phyloP scores from a whole-genome alignment of 1,140 invertebrate species.

The Pemphigus obesinymphae region DNA sequence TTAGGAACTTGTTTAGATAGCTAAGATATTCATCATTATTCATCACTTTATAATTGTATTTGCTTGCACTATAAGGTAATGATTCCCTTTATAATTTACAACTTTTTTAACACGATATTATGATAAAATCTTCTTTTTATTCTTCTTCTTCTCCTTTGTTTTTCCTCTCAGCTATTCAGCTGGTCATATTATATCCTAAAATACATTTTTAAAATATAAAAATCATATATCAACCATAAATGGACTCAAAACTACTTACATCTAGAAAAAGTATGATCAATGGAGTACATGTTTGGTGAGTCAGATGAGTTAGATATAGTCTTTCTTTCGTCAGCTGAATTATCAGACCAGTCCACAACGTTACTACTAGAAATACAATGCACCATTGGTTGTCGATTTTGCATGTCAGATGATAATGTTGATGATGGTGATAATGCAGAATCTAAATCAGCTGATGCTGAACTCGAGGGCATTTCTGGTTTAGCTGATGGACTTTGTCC shows the following conservation, averaged over 20 bases:
- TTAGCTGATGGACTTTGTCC: constrained; percentile 49
- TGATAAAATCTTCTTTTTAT: too few species aligned
- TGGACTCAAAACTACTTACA: neutral
- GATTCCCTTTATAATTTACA: too few species aligned
- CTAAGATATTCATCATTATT: neutral
- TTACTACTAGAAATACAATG: constrained; percentile 75
- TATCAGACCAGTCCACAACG: constrained; percentile 45
- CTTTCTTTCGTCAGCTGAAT: constrained; percentile 27
- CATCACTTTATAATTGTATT: neutral
- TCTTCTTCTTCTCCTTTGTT: too few species aligned
- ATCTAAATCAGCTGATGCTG: constrained; percentile 45
- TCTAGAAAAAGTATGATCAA: constrained; percentile 33
- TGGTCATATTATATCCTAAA: constrained; percentile 30
- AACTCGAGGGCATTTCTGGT: constrained; percentile 54
- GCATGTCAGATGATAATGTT: constrained; percentile 45
- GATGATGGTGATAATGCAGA: constrained; percentile 44
- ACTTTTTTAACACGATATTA: too few species aligned
- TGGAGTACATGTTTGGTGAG: constrained; percentile 28
- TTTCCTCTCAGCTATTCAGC: too few species aligned
- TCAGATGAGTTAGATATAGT: constrained; percentile 17
- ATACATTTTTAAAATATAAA: neutral
- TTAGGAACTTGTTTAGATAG: constrained; percentile 17
- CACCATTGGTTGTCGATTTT: constrained; percentile 57
- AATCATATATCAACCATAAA: neutral
- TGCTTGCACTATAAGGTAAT: neutral